Percentiles rank a stretch among this genome's conserved stretches.
phyloP scores from a whole-genome alignment of 2,113 vertebrate species.

The Cisticola juncidis region DNA sequence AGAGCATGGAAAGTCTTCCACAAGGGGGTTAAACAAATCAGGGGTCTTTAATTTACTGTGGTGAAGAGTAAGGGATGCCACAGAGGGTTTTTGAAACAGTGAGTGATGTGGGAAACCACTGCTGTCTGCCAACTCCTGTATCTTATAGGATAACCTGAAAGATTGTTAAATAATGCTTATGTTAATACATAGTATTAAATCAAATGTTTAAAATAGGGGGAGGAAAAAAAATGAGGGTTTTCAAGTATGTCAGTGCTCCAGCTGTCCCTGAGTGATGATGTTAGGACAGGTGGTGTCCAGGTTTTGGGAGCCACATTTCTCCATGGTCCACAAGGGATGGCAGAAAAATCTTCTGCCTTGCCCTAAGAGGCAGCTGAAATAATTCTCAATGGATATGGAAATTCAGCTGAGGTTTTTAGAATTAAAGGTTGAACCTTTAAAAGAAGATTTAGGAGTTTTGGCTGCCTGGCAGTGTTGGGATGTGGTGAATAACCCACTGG shows the following conservation, averaged over 20 bases:
- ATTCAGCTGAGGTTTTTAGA: neutral
- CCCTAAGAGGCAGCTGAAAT: neutral
- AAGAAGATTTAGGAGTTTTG: neutral
- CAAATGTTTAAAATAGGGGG: neutral
- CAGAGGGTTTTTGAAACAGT: neutral
- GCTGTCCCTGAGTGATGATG: neutral
- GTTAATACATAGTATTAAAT: neutral
- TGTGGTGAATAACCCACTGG: neutral
- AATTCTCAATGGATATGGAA: neutral
- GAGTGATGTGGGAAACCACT: neutral
- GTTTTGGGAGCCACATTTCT: neutral
- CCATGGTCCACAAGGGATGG: rapidly evolving
- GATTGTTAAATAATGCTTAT: neutral
- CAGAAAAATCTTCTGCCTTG: neutral
- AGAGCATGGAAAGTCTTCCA: neutral
- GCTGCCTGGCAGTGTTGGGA: neutral
- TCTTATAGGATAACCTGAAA: neutral
- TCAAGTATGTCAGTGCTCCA: neutral
- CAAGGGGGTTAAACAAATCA: neutral
- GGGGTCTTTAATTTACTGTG: neutral
- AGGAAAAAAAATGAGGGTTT: neutral
- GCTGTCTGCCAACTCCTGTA: rapidly evolving
- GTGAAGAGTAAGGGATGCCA: neutral
- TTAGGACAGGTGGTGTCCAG: neutral
- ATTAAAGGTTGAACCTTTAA: neutral